phyloP scores from a whole-genome alignment of 2,113 vertebrate genomes.

The Urocitellus parryii region DNA sequence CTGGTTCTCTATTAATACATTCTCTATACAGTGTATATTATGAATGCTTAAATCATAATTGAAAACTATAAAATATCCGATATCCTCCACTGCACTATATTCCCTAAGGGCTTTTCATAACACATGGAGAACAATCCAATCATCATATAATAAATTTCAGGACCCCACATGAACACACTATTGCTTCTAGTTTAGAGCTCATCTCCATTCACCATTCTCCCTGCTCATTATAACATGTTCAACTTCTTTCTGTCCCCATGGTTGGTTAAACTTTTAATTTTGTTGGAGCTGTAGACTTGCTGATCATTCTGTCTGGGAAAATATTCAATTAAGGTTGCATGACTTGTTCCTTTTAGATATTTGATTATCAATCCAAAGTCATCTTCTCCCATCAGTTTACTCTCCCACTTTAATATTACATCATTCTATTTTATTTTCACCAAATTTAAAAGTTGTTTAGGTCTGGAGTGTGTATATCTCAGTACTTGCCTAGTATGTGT shows the following conservation, averaged over 20 bases:
- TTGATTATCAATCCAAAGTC: neutral
- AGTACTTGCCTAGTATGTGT: neutral
- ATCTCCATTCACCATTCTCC: neutral
- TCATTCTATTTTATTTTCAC: neutral
- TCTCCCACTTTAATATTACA: neutral
- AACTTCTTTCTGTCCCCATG: neutral
- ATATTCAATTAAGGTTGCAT: neutral
- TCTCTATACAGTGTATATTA: too few relatives aligned
- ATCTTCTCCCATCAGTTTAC: neutral
- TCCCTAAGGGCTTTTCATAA: neutral
- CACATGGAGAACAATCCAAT: neutral
- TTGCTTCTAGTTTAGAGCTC: neutral
- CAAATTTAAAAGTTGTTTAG: neutral
- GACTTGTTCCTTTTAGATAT: neutral
- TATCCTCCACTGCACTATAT: neutral
- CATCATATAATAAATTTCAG: neutral
- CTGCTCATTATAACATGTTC: neutral
- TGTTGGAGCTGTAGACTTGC: neutral
- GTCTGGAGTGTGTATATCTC: neutral
- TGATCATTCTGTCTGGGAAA: neutral
- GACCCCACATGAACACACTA: neutral
- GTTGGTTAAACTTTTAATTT: neutral
- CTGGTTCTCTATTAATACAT: neutral
- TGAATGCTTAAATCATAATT: neutral
- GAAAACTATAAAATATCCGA: neutral